Base-by-base conservation (phyloP, 30 jellyfish, hydroid and myxozoan species). In the Cassiopea xamachana region DNA sequence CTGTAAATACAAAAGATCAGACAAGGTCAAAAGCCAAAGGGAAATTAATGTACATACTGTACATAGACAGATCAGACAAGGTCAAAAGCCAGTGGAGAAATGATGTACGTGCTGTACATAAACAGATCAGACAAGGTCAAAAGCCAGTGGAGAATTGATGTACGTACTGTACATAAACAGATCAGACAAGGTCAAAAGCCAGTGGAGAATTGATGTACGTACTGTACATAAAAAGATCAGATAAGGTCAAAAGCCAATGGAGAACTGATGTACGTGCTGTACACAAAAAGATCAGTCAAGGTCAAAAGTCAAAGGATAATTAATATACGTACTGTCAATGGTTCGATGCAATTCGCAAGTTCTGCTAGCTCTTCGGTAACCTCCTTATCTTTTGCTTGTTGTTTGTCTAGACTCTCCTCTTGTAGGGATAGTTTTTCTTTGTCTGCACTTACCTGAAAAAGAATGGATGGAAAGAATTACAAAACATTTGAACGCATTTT, bases 261-360 rank as follows among this genome's bases (percentile, higher is more conserved):
- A 9, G 8, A 51, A 51, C 9, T 51, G 4, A 51, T 51, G 64
- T 51, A 2, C 64, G 9, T n/a, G n/a, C n/a, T n/a, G n/a, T n/a
- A n/a, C n/a, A n/a, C n/a, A n/a, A n/a, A n/a, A n/a, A n/a, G n/a
- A n/a, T n/a, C n/a, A n/a, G n/a, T n/a, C n/a, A n/a, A n/a, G n/a
- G n/a, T n/a, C n/a, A n/a, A n/a, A n/a, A n/a, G n/a, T n/a, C n/a
- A n/a, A n/a, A n/a, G n/a, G n/a, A n/a, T n/a, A 67, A 67, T 67
- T 67, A n/a, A n/a, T n/a, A n/a, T 58, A 4, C 93, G 73, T 70
- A 95, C 99, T 83, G 77, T 77, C 74, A 91, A 73, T 76, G 98
- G 92, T 60, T 95, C 99, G 46, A 95, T 84, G 75, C 59, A 80
- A 44, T 69, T 88, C 8, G 87, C 87, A 46, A 96, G 83, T 39